Percentiles rank a stretch among this genome's conserved stretches.
Conservation (phyloP, 2,113 vertebrate species). For the Sander vitreus region DNA sequence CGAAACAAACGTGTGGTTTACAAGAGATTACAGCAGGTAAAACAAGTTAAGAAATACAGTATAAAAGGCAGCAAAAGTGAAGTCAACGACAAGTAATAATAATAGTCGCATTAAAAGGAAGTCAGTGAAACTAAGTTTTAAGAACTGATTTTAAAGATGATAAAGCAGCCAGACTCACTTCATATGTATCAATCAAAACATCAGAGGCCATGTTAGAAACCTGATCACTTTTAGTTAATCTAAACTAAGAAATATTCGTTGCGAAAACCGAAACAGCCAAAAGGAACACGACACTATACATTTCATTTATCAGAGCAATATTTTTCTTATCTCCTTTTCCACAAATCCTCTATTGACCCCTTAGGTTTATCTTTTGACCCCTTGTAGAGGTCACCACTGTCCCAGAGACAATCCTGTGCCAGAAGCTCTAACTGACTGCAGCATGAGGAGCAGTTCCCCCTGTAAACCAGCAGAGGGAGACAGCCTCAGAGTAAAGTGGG, state of each 20-base stretch:
- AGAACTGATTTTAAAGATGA: not conserved
- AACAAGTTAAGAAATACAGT: not conserved
- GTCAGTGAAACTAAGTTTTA: not conserved
- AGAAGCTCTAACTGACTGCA: conserved; percentile 21
- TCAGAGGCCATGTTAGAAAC: not conserved
- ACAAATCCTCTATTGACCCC: not conserved
- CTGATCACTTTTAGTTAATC: not conserved
- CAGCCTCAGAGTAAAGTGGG: conserved; percentile 18
- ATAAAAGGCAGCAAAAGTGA: not conserved
- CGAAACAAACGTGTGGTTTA: not conserved
- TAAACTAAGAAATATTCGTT: not conserved
- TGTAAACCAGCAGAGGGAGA: conserved; percentile 69
- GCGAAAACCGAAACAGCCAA: not conserved
- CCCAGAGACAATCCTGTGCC: not conserved
- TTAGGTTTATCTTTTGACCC: not conserved
- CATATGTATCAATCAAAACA: not conserved
- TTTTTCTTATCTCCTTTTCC: not conserved
- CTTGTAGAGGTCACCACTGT: not conserved
- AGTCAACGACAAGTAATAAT: not conserved
- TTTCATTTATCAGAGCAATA: not conserved
- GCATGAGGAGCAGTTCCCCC: not conserved
- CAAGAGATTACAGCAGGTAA: not conserved
- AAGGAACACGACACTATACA: not conserved
- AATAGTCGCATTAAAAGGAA: not conserved
- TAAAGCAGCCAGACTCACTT: not conserved